Evolutionary conservation across 2,888 invertebrate genomes (phyloP), one percentile per base, ranked within the genome.

Genomic region (Tetramorium bicarinatum): DNA sequence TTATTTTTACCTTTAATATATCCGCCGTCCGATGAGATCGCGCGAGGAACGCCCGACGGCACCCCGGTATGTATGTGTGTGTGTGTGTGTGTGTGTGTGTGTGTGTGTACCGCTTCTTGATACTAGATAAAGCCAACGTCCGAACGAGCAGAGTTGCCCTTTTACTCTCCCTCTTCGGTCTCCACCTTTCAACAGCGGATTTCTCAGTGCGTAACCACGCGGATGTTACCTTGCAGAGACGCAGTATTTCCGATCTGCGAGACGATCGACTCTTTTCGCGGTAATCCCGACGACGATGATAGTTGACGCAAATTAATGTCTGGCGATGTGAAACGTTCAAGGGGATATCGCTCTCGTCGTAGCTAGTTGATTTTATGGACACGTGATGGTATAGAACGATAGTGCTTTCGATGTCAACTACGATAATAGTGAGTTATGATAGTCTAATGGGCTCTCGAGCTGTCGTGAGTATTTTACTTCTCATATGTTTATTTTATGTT

Each of bases 1-100:
- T 93, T 93, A 91, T 93, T 92, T 92, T 93, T 90, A 89, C 92
- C 91, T 92, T 93, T 92, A 93, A 93, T 92, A 34, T 34, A 34
- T 34, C 90, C 91, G 85, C 89, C 84, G 85, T 66, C 77, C 81
- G 92, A 93, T 93, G 89, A 87, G 89, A 92, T 92, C 93, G 85
- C 85, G 83, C 85, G 79, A 72, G 85, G 86, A 79, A 79, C 87
- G 87, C 89, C 89, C 87, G 87, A 71, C 87, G 88, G 89, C 91
- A 84, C 41, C 41, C 79, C 59, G 76, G 56, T 34, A 15, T 29
- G 29, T 2, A 29, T 29, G 29, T 29, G 29, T 29, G 29, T 2
- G 29, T 29, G 29, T 4, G 4, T 34, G 29, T 4, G 29, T 34
- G 29, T 34, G 29, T 59, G 82, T 21, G 66, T 34, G 34, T 11